A percentile compares a stretch with the other conserved stretches of the same genome.
These are phyloP conservation scores for Crocodylus rhombifer DNA, from an alignment of 2,797 vertebrate species.

Conservation along the genomic window DNA sequence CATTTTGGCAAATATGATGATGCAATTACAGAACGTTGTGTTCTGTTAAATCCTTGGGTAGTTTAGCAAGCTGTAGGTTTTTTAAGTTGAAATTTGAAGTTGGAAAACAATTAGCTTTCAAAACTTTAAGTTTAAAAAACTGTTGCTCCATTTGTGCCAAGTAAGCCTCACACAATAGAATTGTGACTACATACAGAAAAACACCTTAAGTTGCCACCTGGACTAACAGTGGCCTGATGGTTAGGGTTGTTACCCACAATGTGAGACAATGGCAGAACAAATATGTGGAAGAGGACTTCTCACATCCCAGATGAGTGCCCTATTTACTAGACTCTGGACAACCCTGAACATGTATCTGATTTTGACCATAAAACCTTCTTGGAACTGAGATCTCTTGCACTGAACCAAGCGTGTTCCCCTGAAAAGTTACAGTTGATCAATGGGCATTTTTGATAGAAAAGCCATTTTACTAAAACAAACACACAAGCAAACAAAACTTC, in stretches of 20 bases:
- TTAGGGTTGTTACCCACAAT: not conserved
- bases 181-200: not conserved
- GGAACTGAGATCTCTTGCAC: not conserved
- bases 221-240: not conserved
- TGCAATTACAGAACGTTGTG: not conserved
- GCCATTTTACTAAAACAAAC: not conserved
- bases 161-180: not conserved
- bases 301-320: no score
- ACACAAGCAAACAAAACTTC: accelerated
- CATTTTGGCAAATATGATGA: not conserved
- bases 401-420: not conserved
- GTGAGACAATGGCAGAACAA: not conserved
- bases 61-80: not conserved
- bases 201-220: not conserved
- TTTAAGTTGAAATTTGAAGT: not conserved
- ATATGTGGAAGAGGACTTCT: no score
- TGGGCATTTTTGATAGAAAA: not conserved
- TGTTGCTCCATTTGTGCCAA: accelerated
- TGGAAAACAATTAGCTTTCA: not conserved
- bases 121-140: not conserved
- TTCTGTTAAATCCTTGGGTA: not conserved
- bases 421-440: no score
- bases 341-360: not conserved
- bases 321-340: not conserved
- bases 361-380: not conserved